Evolutionary conservation across 1,140 invertebrate species (phyloP), one percentile per base, ranked within the genome.

Genomic region (Heliconius congener): DNA sequence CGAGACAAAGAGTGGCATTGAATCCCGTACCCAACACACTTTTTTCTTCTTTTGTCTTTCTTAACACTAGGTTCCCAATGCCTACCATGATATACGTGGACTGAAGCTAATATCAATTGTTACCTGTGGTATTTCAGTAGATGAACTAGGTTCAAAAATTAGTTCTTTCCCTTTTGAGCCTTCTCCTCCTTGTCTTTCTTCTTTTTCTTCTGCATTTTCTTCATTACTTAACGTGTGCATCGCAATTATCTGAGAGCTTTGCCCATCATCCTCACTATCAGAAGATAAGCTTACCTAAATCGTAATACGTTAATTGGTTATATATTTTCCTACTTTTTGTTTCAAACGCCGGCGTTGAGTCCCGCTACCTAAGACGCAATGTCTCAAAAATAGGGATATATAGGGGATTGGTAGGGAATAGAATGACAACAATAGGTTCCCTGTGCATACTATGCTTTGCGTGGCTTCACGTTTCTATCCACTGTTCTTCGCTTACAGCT

Each of bases 271-370:
- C n/a, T 66, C 23, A 66, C 60, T 66, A 27, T 66, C 60, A 30
- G 60, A 66, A 16, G 60, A 66, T 66, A 66, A 66, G 27, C 60
- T 66, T 30, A 66, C 60, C 60, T 66, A 18, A 30, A 66, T n/a
- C 27, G 8, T 66, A 6, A 66, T 1, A 2, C 13, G 0, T 16
- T 30, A 16, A 30, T 66, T 30, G 27, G 27, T 66, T 66, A 23
- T 13, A 16, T 23, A 27, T 11, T n/a, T 9, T 23, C 8, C 3
- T 27, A 19, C n/a, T 3, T 60, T 23, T 60, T 60, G 18, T 60
- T 9, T 9, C 0, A 60, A 60, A 60, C 19, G 8, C 18, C 55
- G 9, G n/a, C 55, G 55, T 23, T 57, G n/a, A 57, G 55, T 23
- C 8, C n/a, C 55, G 8, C n/a, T 8, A 23, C 55, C 16, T 11